A percentile compares a stretch with the other conserved stretches of the same genome.
These are phyloP conservation scores for Euglossa dilemma DNA, from an alignment of 1,140 invertebrate species.

Conservation along the genomic window DNA sequence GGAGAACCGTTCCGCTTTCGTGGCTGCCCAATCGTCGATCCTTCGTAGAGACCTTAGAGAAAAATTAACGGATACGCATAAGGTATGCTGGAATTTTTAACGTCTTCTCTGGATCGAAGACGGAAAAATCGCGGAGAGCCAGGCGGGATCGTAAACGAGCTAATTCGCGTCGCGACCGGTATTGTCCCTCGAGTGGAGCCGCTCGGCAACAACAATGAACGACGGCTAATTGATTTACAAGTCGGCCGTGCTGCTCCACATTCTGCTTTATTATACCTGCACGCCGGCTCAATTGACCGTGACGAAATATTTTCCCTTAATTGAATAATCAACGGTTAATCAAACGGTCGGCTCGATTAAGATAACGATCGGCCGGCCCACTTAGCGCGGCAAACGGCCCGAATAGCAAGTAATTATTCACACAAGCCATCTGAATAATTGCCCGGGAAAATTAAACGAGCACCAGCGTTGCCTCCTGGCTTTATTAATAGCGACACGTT, in stretches of 20 bases:
- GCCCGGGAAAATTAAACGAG: conserved; percentile 18
- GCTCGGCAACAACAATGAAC: not conserved
- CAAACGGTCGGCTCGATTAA: conserved; percentile 46
- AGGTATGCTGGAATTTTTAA: not conserved
- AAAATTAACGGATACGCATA: not conserved
- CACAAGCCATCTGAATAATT: conserved; percentile 61
- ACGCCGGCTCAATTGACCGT: conserved; percentile 56
- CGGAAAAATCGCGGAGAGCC: too few species aligned
- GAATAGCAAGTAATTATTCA: conserved; percentile 64
- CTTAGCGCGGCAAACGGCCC: conserved; percentile 45
- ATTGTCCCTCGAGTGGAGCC: not conserved
- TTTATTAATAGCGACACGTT: conserved; percentile 14
- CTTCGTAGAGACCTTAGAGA: not conserved
- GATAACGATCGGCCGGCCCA: conserved; percentile 50
- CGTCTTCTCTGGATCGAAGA: not conserved
- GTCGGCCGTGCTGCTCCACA: not conserved
- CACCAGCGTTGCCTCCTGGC: not conserved
- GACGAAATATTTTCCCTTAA: conserved; percentile 62
- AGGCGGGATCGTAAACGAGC: not conserved
- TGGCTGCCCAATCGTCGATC: not conserved
- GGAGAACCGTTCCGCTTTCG: not conserved
- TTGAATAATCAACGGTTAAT: conserved; percentile 63
- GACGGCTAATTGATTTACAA: conserved; percentile 39
- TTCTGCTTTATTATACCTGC: conserved; percentile 45
- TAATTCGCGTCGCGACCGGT: not conserved